phyloP scores from a whole-genome alignment of 2,113 vertebrate species.

The Perca flavescens region DNA sequence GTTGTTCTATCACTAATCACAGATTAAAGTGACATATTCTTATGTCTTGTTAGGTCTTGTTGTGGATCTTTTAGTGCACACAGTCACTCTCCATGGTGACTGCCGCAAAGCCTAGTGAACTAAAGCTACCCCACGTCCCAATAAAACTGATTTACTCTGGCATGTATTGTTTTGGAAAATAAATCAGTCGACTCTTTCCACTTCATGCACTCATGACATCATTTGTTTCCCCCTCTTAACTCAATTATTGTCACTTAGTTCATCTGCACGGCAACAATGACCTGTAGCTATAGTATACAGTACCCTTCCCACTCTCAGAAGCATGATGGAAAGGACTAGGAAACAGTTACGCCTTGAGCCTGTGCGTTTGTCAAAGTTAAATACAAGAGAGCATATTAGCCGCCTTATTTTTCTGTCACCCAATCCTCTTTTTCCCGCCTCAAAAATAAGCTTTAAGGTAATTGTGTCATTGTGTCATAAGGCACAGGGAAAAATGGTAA shows the following conservation, averaged over 20 bases:
- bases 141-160: slow-evolving; percentile 80
- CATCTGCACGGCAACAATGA: slow-evolving; percentile 79
- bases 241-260: slow-evolving; percentile 86
- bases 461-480: slow-evolving; percentile 76
- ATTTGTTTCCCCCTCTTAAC: slow-evolving; percentile 84
- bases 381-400: slow-evolving; percentile 64
- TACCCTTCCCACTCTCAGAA: slow-evolving; percentile 45
- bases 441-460: slow-evolving; percentile 77
- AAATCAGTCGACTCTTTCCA: slow-evolving; percentile 80
- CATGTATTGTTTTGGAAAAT: slow-evolving; percentile 82
- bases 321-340: slow-evolving; percentile 32
- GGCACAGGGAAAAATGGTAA: slow-evolving; percentile 67
- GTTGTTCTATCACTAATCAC: neutral
- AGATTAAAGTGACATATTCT: slow-evolving; percentile 36
- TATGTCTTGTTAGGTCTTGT: neutral
- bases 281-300: slow-evolving; percentile 70
- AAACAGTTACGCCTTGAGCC: slow-evolving; percentile 61
- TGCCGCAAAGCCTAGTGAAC: slow-evolving; percentile 31
- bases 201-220: slow-evolving; percentile 79
- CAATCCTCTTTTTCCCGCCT: slow-evolving; percentile 65
- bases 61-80: neutral
- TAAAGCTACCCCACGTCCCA: slow-evolving; percentile 42
- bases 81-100: slow-evolving; percentile 24
- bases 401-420: slow-evolving; percentile 71
- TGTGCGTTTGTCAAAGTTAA: slow-evolving; percentile 75